phyloP scores from a whole-genome alignment of 2,797 vertebrate species.

The Arrhamphus sclerolepis region DNA sequence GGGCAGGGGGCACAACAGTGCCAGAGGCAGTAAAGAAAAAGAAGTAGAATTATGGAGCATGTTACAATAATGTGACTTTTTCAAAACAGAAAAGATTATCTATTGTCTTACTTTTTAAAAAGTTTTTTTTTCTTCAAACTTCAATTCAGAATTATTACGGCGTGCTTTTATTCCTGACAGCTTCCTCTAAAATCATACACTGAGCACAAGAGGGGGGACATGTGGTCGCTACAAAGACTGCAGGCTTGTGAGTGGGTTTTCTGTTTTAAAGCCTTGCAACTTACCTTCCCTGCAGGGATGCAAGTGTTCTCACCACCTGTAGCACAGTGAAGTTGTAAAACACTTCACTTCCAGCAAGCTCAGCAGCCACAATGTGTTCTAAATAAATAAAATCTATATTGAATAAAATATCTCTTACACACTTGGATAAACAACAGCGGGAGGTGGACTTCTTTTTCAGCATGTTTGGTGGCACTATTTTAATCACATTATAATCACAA shows the following conservation, averaged over 20 bases:
- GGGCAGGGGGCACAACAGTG: too few species aligned
- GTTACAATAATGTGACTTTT: neutral
- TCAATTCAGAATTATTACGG: too few species aligned
- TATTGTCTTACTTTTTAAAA: too few species aligned
- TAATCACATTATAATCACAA: too few species aligned
- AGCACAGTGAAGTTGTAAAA: slow-evolving; percentile 16
- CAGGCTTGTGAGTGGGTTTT: slow-evolving; percentile 4
- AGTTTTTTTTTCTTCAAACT: too few species aligned
- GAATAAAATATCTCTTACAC: too few species aligned
- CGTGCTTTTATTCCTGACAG: too few species aligned
- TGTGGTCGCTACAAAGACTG: slow-evolving; percentile 26
- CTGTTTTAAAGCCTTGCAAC: slow-evolving; percentile 19
- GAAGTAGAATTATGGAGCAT: neutral
- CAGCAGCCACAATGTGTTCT: neutral
- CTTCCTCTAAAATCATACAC: too few species aligned
- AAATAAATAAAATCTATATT: neutral
- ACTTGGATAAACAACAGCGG: too few species aligned
- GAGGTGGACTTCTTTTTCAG: too few species aligned
- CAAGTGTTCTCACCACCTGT: slow-evolving; percentile 32
- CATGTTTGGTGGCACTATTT: too few species aligned
- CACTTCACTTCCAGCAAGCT: slow-evolving; percentile 17
- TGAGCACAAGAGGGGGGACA: slow-evolving; percentile 2
- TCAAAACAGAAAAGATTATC: neutral
- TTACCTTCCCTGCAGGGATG: slow-evolving; percentile 20
- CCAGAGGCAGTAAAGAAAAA: neutral